Evolutionary conservation across 2,113 vertebrate species (phyloP).

Genomic region (Prietella phreatophila): DNA sequence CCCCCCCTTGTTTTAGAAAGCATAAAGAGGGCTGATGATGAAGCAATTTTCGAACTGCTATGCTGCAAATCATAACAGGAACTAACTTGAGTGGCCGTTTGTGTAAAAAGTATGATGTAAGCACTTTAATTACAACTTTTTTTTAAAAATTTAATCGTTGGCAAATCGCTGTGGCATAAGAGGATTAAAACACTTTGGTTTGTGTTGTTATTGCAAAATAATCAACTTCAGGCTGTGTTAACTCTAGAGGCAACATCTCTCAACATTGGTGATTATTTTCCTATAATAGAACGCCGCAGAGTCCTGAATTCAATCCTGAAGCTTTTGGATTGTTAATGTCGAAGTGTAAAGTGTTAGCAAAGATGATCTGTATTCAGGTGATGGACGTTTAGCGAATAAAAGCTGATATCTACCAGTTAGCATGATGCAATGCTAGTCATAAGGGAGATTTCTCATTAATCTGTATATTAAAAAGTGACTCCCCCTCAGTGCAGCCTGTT

Average conservation of each 20-base stretch:
- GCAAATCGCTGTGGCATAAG: not conserved
- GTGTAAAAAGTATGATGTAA: not conserved
- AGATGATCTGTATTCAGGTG: not conserved
- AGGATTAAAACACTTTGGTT: not conserved
- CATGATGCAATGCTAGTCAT: not conserved
- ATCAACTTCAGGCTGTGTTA: not conserved
- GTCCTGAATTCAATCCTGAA: not conserved
- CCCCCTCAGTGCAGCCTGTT: not conserved
- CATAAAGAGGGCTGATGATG: not conserved
- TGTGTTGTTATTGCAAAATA: not conserved
- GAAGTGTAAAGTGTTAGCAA: not conserved
- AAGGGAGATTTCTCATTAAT: not conserved
- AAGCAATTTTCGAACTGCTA: not conserved
- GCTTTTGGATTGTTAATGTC: not conserved
- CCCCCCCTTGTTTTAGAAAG: not conserved
- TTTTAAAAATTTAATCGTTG: not conserved
- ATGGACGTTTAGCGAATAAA: not conserved
- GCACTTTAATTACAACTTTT: not conserved
- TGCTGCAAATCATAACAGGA: not conserved
- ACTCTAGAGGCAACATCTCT: not conserved
- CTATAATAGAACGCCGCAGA: not conserved
- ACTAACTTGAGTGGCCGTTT: not conserved
- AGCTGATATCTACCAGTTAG: not conserved
- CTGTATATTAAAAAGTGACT: not conserved
- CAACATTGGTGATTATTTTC: not conserved